Percentiles rank a stretch among this genome's conserved stretches.
Evolutionary conservation across 2,797 vertebrate genomes (phyloP).

Genomic region (Harpagifer antarcticus): DNA sequence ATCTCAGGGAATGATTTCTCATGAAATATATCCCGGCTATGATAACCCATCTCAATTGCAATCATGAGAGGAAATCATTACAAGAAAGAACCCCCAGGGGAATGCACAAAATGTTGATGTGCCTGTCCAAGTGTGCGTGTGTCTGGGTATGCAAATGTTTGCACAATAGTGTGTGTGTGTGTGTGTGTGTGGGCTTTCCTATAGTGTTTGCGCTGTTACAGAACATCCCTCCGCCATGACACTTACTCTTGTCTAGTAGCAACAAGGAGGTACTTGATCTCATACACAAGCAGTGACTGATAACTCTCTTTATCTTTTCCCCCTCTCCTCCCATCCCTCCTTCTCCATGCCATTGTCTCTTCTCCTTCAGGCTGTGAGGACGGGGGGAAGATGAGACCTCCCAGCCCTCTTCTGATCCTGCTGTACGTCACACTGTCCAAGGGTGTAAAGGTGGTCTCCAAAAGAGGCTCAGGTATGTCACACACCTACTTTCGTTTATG

Average conservation of each 20-base stretch:
- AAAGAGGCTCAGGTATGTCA: constrained; percentile 95
- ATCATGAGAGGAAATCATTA: constrained; percentile 74
- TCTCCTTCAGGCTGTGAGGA: constrained; percentile 75
- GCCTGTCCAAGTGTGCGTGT: background rate
- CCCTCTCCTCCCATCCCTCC: constrained; percentile 14
- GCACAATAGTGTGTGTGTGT: background rate
- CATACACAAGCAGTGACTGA: constrained; percentile 60
- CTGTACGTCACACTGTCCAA: constrained; percentile 92
- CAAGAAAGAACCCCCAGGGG: constrained; percentile 50
- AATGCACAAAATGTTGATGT: constrained; percentile 27
- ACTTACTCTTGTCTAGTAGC: constrained; percentile 48
- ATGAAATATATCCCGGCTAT: constrained; percentile 68
- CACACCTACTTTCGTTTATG: background rate
- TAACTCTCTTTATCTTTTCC: constrained; percentile 30
- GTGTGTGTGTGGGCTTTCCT: background rate
- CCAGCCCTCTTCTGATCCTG: constrained; percentile 94
- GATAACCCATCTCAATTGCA: constrained; percentile 72
- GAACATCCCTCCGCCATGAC: constrained; percentile 41
- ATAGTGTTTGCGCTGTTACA: constrained; percentile 24
- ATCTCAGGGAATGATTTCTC: constrained; percentile 66
- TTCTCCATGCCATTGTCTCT: constrained; percentile 13
- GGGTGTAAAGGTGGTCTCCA: constrained; percentile 96
- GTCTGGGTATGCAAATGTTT: background rate
- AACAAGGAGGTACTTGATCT: constrained; percentile 60
- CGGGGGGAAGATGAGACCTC: constrained; percentile 94